A percentile compares a stretch with the other conserved stretches of the same genome.
phyloP scores from a whole-genome alignment of 2,797 vertebrate genomes.

The Anguilla anguilla region DNA sequence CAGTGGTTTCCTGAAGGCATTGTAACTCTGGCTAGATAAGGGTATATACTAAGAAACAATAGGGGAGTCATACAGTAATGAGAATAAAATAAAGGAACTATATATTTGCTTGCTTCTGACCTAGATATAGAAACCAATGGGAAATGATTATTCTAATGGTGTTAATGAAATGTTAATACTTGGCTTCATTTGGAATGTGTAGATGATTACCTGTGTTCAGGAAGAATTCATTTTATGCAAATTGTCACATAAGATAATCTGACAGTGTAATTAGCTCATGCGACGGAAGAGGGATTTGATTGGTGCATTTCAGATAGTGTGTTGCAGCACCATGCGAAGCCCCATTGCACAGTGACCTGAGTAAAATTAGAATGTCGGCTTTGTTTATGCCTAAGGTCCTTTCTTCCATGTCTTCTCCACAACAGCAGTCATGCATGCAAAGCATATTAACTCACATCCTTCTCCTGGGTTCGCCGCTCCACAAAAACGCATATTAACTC shows the following conservation, averaged over 20 bases:
- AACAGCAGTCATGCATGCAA: conserved; percentile 33
- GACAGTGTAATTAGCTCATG: conserved; percentile 18
- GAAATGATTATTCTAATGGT: neutral
- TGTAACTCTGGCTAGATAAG: neutral
- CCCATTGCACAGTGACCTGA: conserved; percentile 27
- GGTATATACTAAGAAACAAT: neutral
- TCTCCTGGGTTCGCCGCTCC: conserved; percentile 5
- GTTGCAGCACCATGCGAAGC: neutral
- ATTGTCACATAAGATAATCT: conserved; percentile 22
- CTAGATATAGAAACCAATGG: neutral
- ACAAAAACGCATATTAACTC: conserved; percentile 24
- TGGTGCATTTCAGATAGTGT: neutral
- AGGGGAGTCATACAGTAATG: neutral
- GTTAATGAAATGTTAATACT: neutral
- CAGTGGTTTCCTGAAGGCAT: neutral
- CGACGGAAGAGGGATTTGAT: conserved; percentile 7
- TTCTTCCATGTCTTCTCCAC: conserved; percentile 27
- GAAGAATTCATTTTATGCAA: conserved; percentile 16
- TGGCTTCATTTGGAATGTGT: conserved; percentile 6
- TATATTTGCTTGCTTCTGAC: neutral
- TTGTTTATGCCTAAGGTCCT: conserved; percentile 34
- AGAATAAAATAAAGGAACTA: neutral
- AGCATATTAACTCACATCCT: conserved; percentile 32
- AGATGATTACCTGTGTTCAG: conserved; percentile 10
- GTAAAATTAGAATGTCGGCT: conserved; percentile 34